Evolutionary conservation across 2,888 invertebrate genomes (phyloP).

Genomic region (Seladonia tumulorum): DNA sequence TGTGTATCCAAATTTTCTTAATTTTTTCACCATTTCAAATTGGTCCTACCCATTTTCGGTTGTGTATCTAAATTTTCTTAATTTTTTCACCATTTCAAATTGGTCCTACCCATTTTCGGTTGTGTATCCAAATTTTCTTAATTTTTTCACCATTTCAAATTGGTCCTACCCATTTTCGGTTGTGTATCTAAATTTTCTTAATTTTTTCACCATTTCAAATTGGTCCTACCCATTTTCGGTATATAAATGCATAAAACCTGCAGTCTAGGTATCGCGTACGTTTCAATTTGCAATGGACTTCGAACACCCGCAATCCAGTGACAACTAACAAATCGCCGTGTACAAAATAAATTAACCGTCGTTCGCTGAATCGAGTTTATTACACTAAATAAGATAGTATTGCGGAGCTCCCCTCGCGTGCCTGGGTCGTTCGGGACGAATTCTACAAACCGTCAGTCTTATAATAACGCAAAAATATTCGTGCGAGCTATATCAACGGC

Average conservation of each 20-base stretch:
- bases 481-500: conserved; percentile 42
- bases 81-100: too few relatives aligned
- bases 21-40: too few relatives aligned
- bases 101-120: background rate
- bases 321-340: conserved; percentile 29
- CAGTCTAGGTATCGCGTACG: background rate
- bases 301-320: background rate
- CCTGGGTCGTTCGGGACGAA: conserved; percentile 27
- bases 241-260: background rate
- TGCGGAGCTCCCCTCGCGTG: conserved; percentile 1
- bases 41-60: background rate
- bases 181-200: too few relatives aligned
- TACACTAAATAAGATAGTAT: conserved; percentile 3
- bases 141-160: too few relatives aligned
- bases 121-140: too few relatives aligned
- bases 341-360: conserved; percentile 47
- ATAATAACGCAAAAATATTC: conserved; percentile 49
- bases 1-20: too few relatives aligned
- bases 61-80: too few relatives aligned
- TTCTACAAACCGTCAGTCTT: conserved; percentile 61
- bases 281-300: background rate
- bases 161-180: background rate
- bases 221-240: background rate
- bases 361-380: conserved; percentile 13
- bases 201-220: too few relatives aligned